Evolutionary conservation across 2,888 invertebrate species (phyloP).

Genomic region (Rhagophthalmus giganteus): DNA sequence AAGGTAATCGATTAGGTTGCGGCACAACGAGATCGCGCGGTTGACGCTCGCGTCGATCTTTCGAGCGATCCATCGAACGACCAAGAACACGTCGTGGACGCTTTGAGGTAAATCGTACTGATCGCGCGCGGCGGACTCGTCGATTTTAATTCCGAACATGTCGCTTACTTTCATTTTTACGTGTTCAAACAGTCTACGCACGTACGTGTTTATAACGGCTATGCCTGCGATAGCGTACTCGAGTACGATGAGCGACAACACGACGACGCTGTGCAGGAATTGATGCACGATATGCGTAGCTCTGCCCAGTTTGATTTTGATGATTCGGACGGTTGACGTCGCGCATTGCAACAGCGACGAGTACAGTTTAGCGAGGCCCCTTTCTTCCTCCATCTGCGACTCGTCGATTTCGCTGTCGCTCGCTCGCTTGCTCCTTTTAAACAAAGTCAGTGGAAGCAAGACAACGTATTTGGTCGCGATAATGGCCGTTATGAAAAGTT

Average conservation of each 20-base stretch:
- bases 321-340: not conserved
- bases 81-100: too few species aligned
- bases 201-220: not conserved
- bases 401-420: not conserved
- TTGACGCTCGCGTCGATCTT: too few species aligned
- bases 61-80: too few species aligned
- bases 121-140: not conserved
- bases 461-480: too few species aligned
- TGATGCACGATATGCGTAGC: not conserved
- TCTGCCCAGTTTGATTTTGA: not conserved
- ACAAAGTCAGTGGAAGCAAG: not conserved
- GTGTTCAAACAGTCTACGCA: not conserved
- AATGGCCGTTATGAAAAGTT: not conserved
- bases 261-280: not conserved
- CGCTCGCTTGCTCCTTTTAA: not conserved
- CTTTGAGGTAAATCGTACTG: not conserved
- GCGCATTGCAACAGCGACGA: not conserved
- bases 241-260: not conserved
- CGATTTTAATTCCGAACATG: not conserved
- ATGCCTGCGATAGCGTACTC: not conserved
- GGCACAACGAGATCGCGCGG: too few species aligned
- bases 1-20: too few species aligned
- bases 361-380: not conserved
- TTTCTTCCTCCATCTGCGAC: not conserved
- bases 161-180: not conserved